phyloP scores from a whole-genome alignment of 2,888 invertebrate species.

The Microplitis manilae region DNA sequence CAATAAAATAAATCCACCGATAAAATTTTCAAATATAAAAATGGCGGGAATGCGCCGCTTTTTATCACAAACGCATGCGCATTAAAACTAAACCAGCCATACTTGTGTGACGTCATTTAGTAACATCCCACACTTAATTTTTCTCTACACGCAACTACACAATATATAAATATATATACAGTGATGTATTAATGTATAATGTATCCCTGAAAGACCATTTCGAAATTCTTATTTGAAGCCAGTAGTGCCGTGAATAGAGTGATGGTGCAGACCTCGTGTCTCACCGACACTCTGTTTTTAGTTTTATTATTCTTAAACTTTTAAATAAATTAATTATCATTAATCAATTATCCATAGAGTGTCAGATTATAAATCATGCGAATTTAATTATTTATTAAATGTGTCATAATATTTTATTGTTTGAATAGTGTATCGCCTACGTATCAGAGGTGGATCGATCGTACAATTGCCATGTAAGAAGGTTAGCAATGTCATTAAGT shows the following conservation, averaged over 20 bases:
- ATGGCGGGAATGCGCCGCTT: not conserved
- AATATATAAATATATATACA: not conserved
- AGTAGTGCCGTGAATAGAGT: not conserved
- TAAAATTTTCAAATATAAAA: too few relatives aligned
- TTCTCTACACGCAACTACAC: not conserved
- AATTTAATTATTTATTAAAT: not conserved
- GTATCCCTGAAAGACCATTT: not conserved
- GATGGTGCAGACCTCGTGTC: not conserved
- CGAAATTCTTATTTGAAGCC: not conserved
- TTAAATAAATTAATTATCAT: not conserved
- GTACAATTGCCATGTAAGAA: slow-evolving; percentile 55
- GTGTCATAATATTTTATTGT: slow-evolving; percentile 18
- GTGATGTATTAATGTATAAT: not conserved
- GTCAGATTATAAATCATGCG: not conserved
- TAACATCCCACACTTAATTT: not conserved
- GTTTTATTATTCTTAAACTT: too few relatives aligned
- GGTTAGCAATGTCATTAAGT: slow-evolving; percentile 50
- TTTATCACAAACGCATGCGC: slow-evolving; percentile 4
- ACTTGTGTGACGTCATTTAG: slow-evolving; percentile 11
- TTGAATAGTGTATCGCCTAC: slow-evolving; percentile 45
- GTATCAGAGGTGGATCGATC: slow-evolving; percentile 53
- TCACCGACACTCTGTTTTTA: not conserved
- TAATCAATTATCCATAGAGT: not conserved
- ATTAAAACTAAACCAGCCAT: not conserved
- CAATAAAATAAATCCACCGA: too few relatives aligned